Base-by-base conservation (phyloP, 2,888 invertebrate species). In the Lithophane ornitopus region DNA sequence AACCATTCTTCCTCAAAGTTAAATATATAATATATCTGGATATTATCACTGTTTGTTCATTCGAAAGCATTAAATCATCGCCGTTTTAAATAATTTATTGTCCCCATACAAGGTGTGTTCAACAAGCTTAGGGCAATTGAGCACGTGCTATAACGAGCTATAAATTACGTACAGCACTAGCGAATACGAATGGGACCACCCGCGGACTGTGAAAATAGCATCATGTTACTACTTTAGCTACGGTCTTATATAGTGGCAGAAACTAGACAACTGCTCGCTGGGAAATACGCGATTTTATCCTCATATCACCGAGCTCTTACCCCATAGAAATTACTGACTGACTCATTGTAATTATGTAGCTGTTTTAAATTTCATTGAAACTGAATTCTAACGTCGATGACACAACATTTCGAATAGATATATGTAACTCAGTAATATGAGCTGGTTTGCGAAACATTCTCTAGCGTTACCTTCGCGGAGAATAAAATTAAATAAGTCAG, bases 131-230 rank as follows among this genome's bases (percentile, higher is more conserved):
- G 62, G 46, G 58, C 71, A 66, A 81, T 84, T 80, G n/a, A 76
- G 76, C 70, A 81, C 80, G 85, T 74, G 69, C 73, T 69, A 68
- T 74, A 85, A 73, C 78, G 80, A 80, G 71, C 71, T 84, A 85
- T 89, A 85, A 88, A 85, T 82, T 85, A 77, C 81, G 61, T 62
- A 80, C 44, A 83, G 70, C 73, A 74, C 70, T 71, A 59, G 75
- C 72, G 80, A 83, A 81, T 88, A 79, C 80, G 73, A 87, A 84
- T 88, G 63, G 63, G 88, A 87, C 90, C 90, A 90, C 90, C 82
- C 84, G 77, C 81, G 68, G 46, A 26, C 65, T 56, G 70, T 76
- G 79, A 67, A 78, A 80, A 80, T 80, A 81, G 68, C 65, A 59
- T 59, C 56, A 59, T 65, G n/a, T 76, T 78, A 70, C 49, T 26